Evolutionary conservation across 37 sponge, comb jelly and placozoan genomes (phyloP), one percentile per base, ranked within the genome.

Genomic region (Spongilla lacustris): DNA sequence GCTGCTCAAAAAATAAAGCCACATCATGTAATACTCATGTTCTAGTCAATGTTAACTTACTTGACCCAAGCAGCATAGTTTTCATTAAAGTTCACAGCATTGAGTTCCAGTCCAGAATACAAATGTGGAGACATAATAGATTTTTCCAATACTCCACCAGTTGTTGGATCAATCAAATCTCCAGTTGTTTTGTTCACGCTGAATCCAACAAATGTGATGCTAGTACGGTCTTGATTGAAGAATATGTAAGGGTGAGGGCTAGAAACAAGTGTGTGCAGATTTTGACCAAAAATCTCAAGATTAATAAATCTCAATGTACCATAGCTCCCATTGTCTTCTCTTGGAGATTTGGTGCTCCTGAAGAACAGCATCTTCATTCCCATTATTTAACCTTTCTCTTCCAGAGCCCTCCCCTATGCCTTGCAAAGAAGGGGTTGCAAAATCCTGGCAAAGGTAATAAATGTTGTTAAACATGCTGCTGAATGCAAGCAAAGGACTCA

Each of bases 161-260:
- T 13, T 11, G 9, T 72, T 33, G 84, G 84, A 38, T 83, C 83
- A 46, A 69, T 33, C 6, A 82, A 36, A 36, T 83, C 78, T 8
- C 83, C 82, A 50, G 68, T 37, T 19, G 14, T 8, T 0, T 19
- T 22, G 23, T 19, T 88, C 2, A 70, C 73, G 0, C 50, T 84
- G 36, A 97, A 91, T 4, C 95, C 98, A 73, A 97, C 75, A 80
- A 97, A 97, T 9, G 98, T 91, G 66, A 95, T 75, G n/a, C 31
- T 81, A 14, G 32, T 23, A 26, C 83, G 67, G 70, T 88, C 95
- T 70, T 78, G 77, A 50, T 97, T 95, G 84, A 97, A 97, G 83
- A 97, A 97, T n/a, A 97, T 74, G 78, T 97, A 97, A 0, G 98
- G 98, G 80, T 97, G 98, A 72, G 86, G 79, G 67, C 91, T 91